These are phyloP conservation scores for Macropodus opercularis DNA, from an alignment of 2,797 vertebrate genomes.

Conservation along the genomic window DNA sequence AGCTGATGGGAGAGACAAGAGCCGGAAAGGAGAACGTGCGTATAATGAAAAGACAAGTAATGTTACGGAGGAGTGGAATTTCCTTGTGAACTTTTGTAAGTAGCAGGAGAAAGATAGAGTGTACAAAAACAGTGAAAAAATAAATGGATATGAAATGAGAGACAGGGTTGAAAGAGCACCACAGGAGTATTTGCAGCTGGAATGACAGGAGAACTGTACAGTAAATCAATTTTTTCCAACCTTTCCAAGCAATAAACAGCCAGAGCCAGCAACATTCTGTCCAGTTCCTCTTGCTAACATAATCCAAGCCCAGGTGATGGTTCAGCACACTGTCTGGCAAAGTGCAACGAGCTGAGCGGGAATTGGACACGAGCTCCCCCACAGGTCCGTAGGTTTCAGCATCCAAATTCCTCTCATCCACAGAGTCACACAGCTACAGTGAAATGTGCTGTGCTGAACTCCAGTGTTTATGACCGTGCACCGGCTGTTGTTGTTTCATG, in stretches of 20 bases:
- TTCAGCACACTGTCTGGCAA: conserved; percentile 37
- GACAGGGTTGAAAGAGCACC: conserved; percentile 42
- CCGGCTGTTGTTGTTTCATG: conserved; percentile 49
- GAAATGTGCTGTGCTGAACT: conserved; percentile 53
- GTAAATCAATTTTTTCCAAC: conserved; percentile 51
- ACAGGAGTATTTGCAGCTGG: conserved; percentile 53
- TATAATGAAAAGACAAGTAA: conserved; percentile 27
- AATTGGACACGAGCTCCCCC: conserved; percentile 39
- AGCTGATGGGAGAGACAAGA: conserved; percentile 33
- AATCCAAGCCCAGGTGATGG: conserved; percentile 56
- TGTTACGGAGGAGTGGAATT: conserved; percentile 42
- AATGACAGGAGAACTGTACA: conserved; percentile 35
- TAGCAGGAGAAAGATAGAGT: conserved; percentile 19
- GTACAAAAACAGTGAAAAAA: conserved; percentile 28
- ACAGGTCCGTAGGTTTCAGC: conserved; percentile 33
- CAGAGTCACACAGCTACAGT: conserved; percentile 49
- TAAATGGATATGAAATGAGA: conserved; percentile 47
- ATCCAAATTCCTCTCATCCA: conserved; percentile 48
- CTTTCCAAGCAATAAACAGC: conserved; percentile 24
- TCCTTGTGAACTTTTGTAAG: conserved; percentile 24
- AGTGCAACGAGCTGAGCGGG: conserved; percentile 45
- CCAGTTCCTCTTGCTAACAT: conserved; percentile 41
- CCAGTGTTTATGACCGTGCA: conserved; percentile 33
- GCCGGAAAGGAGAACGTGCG: background rate
- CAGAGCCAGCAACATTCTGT: conserved; percentile 24